Conservation (phyloP, 2,113 vertebrate species). For the Myotis lucifugus region DNA sequence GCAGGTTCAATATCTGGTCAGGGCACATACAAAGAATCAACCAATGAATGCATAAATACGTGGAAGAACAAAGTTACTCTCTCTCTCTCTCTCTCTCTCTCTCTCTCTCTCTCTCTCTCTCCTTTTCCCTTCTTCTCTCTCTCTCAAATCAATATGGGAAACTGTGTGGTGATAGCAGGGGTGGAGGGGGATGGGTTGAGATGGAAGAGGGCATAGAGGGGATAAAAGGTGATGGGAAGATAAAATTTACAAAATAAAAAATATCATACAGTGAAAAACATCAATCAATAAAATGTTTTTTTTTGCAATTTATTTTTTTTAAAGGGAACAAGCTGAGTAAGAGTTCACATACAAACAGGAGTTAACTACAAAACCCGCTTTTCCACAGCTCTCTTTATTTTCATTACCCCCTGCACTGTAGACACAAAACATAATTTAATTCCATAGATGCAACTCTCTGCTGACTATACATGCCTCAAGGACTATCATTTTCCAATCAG, state of each 20-base stretch:
- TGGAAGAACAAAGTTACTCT: neutral
- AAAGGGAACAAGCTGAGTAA: neutral
- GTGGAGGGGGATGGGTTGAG: too few species aligned
- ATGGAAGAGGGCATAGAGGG: too few species aligned
- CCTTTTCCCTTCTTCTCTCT: neutral
- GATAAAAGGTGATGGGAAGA: too few species aligned
- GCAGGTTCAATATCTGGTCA: neutral
- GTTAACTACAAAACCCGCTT: neutral
- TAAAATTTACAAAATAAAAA: too few species aligned
- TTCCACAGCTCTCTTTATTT: neutral
- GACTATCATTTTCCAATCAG: constrained; percentile 43
- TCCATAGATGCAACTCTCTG: neutral
- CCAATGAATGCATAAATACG: neutral
- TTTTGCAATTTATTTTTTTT: neutral
- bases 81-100: too few species aligned
- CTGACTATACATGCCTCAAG: neutral
- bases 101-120: too few species aligned
- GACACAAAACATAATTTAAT: constrained; percentile 48
- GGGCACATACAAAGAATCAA: neutral
- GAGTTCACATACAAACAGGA: fast-evolving
- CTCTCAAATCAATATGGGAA: too few species aligned
- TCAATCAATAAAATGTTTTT: too few species aligned
- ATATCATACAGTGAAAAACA: too few species aligned
- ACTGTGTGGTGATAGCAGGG: too few species aligned
- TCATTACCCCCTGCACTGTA: neutral